These are phyloP conservation scores for Dicyrtomina minuta DNA, from an alignment of 2,888 invertebrate genomes.

Conservation along the genomic window DNA sequence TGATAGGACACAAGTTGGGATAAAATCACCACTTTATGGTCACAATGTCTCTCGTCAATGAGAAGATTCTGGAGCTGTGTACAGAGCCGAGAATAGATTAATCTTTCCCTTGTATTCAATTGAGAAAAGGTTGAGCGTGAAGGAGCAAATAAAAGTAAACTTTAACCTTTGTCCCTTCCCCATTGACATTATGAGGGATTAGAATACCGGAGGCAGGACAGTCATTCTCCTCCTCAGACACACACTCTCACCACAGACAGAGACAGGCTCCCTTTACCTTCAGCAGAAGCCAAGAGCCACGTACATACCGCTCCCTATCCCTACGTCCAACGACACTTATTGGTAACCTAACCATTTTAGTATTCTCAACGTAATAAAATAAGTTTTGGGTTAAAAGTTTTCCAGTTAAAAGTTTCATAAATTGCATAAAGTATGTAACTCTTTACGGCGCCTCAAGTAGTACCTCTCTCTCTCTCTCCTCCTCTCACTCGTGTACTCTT, in stretches of 20 bases:
- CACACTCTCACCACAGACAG: too few relatives aligned
- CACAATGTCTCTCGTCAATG: too few relatives aligned
- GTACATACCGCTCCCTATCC: not conserved
- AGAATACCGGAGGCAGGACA: too few relatives aligned
- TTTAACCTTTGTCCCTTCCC: constrained; percentile 16
- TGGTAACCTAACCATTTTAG: constrained; percentile 13
- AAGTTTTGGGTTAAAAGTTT: constrained; percentile 31
- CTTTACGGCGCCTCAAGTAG: not conserved
- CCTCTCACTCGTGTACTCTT: not conserved
- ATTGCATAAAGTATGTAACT: constrained; percentile 18
- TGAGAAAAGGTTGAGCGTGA: too few relatives aligned
- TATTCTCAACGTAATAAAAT: constrained; percentile 31
- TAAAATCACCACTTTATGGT: too few relatives aligned
- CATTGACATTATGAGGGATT: too few relatives aligned
- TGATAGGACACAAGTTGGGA: too few relatives aligned
- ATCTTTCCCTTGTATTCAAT: not conserved
- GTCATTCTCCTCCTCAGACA: too few relatives aligned
- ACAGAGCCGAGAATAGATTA: not conserved
- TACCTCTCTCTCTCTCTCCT: constrained; percentile 3
- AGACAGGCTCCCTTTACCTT: not conserved
- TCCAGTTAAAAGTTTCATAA: constrained; percentile 34
- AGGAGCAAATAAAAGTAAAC: constrained; percentile 19
- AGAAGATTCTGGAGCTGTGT: too few relatives aligned
- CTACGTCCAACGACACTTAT: not conserved
- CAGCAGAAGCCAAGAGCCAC: too few relatives aligned